phyloP scores from a whole-genome alignment of 2,113 vertebrate species.

The Syrmaticus mikado region DNA sequence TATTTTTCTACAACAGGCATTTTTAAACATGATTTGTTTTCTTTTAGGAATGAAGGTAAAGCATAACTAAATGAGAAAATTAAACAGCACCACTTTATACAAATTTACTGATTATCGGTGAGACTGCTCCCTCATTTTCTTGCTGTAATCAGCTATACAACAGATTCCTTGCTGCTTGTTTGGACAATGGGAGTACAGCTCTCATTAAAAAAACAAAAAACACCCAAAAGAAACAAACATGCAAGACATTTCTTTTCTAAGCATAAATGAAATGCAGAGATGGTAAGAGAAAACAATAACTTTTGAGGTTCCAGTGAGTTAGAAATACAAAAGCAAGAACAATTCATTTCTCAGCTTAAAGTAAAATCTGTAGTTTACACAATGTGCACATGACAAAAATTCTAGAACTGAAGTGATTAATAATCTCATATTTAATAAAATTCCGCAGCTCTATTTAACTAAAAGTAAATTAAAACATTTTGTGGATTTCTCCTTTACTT shows the following conservation, averaged over 20 bases:
- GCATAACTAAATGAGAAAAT: background rate
- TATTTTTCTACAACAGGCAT: background rate
- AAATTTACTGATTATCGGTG: background rate
- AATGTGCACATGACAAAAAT: background rate
- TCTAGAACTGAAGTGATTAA: background rate
- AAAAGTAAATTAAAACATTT: conserved; percentile 17
- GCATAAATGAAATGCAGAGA: background rate
- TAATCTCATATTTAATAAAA: background rate
- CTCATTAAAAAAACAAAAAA: conserved; percentile 37
- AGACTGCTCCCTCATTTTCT: conserved; percentile 26
- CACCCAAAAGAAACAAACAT: background rate
- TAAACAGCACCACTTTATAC: background rate
- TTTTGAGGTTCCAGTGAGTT: background rate
- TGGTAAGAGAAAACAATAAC: conserved; percentile 6
- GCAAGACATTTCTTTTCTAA: conserved; percentile 47
- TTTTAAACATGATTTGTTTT: background rate
- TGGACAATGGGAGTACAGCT: background rate
- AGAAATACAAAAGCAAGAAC: background rate
- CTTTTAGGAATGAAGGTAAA: background rate
- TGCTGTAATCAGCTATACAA: conserved; percentile 24
- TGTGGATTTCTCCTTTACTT: background rate
- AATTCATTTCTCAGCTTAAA: background rate
- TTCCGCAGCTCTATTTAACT: background rate
- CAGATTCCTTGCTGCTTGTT: conserved; percentile 17
- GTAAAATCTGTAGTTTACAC: background rate